Evolutionary conservation across 2,888 invertebrate species (phyloP).

Genomic region (Drosophila quinaria): DNA sequence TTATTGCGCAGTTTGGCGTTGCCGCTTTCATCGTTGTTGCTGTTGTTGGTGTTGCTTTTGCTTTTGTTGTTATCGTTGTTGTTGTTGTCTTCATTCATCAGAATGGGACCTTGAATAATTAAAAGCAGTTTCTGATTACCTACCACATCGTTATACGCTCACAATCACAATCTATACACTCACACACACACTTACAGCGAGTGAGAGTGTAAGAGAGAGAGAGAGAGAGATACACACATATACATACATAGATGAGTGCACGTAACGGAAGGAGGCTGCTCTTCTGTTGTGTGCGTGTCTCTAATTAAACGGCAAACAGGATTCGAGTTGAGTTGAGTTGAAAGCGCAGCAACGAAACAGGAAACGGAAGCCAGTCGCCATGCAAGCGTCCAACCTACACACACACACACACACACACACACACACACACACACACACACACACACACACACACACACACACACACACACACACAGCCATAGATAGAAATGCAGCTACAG

Average conservation of each 20-base stretch:
- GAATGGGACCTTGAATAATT: slow-evolving; percentile 85
- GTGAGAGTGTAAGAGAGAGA: slow-evolving; percentile 9
- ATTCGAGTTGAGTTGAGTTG: slow-evolving; percentile 81
- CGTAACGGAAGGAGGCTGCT: slow-evolving; percentile 76
- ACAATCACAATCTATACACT: slow-evolving; percentile 66
- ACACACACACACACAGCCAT: slow-evolving; percentile 12
- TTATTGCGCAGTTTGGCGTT: slow-evolving; percentile 68
- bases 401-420: slow-evolving; percentile 23
- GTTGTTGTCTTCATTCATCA: slow-evolving; percentile 84
- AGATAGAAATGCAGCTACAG: slow-evolving; percentile 8
- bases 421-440: slow-evolving; percentile 15
- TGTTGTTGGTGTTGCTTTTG: slow-evolving; percentile 37
- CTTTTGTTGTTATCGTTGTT: slow-evolving; percentile 54
- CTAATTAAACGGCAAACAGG: slow-evolving; percentile 81
- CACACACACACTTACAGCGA: slow-evolving; percentile 30
- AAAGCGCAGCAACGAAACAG: slow-evolving; percentile 81
- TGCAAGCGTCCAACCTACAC: slow-evolving; percentile 57
- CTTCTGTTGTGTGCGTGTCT: slow-evolving; percentile 73
- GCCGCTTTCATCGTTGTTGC: slow-evolving; percentile 60
- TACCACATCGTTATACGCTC: slow-evolving; percentile 82
- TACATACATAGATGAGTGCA: slow-evolving; percentile 45
- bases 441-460: slow-evolving; percentile 14
- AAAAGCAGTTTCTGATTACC: slow-evolving; percentile 85
- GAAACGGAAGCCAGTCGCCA: slow-evolving; percentile 81
- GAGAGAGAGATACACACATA: slow-evolving; percentile 21